Conservation (phyloP, 92 coral and sea anemone genomes). For the Palythoa grandis region DNA sequence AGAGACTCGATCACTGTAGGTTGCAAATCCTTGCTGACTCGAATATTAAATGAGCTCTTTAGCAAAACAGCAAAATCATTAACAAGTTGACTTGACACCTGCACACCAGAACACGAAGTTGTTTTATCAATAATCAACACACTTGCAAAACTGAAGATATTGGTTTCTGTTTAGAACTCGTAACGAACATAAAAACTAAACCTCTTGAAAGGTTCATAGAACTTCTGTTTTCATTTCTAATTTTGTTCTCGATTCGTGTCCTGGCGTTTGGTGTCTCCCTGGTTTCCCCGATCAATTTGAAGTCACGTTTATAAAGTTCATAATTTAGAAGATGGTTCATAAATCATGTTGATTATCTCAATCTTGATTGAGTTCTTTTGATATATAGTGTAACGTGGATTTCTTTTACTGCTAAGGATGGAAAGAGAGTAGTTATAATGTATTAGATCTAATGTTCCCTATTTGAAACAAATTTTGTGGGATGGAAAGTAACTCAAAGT, state of each 20-base stretch:
- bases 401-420: neutral
- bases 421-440: neutral
- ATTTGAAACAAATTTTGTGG: neutral
- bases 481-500: neutral
- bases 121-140: neutral
- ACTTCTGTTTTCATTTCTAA: neutral
- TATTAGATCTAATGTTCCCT: neutral
- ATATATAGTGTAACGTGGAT: neutral
- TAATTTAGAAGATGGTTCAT: conserved; percentile 34
- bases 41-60: conserved; percentile 22
- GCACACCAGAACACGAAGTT: conserved; percentile 22
- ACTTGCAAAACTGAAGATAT: neutral
- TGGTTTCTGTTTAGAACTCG: neutral
- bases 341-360: conserved; percentile 23
- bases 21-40: conserved; percentile 26
- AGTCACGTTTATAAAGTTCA: conserved; percentile 30
- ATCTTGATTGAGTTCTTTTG: neutral
- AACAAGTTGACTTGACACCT: conserved; percentile 25
- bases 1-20: conserved; percentile 44
- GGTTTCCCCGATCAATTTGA: neutral
- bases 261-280: conserved; percentile 18
- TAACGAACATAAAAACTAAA: neutral
- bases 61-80: conserved; percentile 34
- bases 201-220: neutral
- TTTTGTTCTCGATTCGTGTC: neutral